Evolutionary conservation across 2,113 vertebrate species (phyloP), one percentile per base, ranked within the genome.

Genomic region (Chauna torquata): DNA sequence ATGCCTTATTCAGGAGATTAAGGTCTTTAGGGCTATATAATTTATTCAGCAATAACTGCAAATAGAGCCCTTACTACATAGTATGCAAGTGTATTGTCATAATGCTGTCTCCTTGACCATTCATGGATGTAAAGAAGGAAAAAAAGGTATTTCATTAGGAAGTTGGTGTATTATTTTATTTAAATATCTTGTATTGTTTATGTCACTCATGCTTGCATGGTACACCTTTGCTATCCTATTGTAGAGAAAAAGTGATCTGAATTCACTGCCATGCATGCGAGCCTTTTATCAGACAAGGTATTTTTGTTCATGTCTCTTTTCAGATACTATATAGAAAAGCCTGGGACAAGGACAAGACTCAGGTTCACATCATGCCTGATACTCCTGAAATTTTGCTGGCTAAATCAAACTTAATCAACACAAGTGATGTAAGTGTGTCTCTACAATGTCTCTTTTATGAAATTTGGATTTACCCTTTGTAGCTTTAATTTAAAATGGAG

Each of bases 331-430:
- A 98, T 38, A 98, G 75, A 96, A 97, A 98, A 97, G 98, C 98
- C 11, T 98, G 98, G 98, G 97, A 99, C 92, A 98, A 98, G 59
- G 98, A 98, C 96, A 99, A 99, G 96, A 98, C 95, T 85, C 95
- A 98, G 52, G 45, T 99, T 91, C 98, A 98, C 87, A 98, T 98
- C 91, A 98, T 98, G 98, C 98, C 98, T 68, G 98, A 99, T 77
- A 98, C 98, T 6, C 98, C 98, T 71, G 98, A 98, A 70, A 98
- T 99, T 86, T 40, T 98, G 20, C 94, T 97, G 96, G 98, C 98
- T 47, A 98, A 98, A 97, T 97, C 98, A 61, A 99, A 99, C 96
- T 98, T 98, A 45, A 23, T 98, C 85, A 99, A 98, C 97, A 98
- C 98, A 95, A 99, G 99, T 64, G 84, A 98, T 98, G 99, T 99